Base-by-base conservation (phyloP, 2,797 vertebrate species). In the Callimico goeldii region DNA sequence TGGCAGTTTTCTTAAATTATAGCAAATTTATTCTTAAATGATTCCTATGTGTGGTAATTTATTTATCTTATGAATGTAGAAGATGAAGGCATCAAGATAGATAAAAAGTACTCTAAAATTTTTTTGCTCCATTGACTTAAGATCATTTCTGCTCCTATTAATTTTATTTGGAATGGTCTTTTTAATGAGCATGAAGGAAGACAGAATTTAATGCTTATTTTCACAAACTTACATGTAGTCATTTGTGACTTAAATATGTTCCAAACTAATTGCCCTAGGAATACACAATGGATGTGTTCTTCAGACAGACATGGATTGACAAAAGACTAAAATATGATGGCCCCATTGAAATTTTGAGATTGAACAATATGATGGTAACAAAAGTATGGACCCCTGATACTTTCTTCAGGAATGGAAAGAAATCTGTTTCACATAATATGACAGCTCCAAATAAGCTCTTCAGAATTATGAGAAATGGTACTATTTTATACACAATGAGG, bases 221-320 rank as follows among this genome's bases (percentile, higher is more conserved):
- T 81, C 88, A 26, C 14, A 20, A 57, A 82, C 80, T 36, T 80
- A 46, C 76, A 6, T 73, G n/a, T 79, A 58, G 26, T 89, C 22
- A 72, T 73, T 57, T 97, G 30, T 91, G 46, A 95, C 91, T 93
- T 96, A 82, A 96, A 67, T 57, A 33, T 91, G 33, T 77, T 81
- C 82, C 67, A 96, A 95, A 90, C 97, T 95, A 97, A 98, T 98
- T 98, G 96, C 96, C 98, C 80, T 92, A 99, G 99, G 99, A 99
- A 96, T 99, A 99, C 98, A 99, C 99, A n/a, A 99, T 99, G 99
- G 99, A 99, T 97, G 99, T 99, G 96, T 99, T 99, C 98, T 99
- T 99, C 98, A 99, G 99, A 58, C 99, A 99, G 98, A 99, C 99
- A 0, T 99, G 99, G 99, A 99, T 99, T 94, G 99, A 99, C 98